Evolutionary conservation across 2,888 invertebrate species (phyloP).

Genomic region (Alloscopus bannaensis): DNA sequence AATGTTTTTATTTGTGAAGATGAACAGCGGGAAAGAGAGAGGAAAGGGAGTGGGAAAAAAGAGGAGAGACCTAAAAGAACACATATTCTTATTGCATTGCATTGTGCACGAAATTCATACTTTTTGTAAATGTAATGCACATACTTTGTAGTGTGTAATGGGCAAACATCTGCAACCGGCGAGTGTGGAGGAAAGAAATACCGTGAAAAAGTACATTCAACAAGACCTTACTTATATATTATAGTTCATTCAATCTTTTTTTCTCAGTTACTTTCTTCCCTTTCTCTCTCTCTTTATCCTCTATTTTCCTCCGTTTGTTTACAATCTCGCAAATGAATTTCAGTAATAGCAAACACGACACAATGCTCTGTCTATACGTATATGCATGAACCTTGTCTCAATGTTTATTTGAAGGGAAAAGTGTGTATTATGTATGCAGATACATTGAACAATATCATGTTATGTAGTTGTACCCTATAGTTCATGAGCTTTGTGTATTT

Average conservation of each 20-base stretch:
- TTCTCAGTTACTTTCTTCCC: background rate
- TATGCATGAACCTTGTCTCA: too few species aligned
- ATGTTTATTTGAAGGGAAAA: too few species aligned
- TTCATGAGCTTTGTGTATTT: too few species aligned
- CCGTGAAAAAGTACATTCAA: conserved; percentile 13
- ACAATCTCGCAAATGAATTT: conserved; percentile 48
- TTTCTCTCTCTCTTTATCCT: conserved; percentile 7
- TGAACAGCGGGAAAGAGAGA: conserved; percentile 24
- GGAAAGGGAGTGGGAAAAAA: conserved; percentile 8
- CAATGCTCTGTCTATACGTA: too few species aligned
- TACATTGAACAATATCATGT: too few species aligned
- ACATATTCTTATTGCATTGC: background rate
- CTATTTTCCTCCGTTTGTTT: conserved; percentile 1
- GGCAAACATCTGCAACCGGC: background rate
- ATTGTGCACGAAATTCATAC: background rate
- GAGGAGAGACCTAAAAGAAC: background rate
- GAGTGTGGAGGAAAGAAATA: background rate
- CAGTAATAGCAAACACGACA: too few species aligned
- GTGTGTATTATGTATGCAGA: too few species aligned
- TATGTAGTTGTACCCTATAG: too few species aligned
- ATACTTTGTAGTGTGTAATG: conserved; percentile 3
- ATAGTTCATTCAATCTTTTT: conserved; percentile 37
- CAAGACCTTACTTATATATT: too few species aligned
- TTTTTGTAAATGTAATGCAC: background rate
- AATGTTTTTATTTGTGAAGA: conserved; percentile 58